Conservation (phyloP, 2,113 vertebrate genomes). For the Apeltes quadracus region DNA sequence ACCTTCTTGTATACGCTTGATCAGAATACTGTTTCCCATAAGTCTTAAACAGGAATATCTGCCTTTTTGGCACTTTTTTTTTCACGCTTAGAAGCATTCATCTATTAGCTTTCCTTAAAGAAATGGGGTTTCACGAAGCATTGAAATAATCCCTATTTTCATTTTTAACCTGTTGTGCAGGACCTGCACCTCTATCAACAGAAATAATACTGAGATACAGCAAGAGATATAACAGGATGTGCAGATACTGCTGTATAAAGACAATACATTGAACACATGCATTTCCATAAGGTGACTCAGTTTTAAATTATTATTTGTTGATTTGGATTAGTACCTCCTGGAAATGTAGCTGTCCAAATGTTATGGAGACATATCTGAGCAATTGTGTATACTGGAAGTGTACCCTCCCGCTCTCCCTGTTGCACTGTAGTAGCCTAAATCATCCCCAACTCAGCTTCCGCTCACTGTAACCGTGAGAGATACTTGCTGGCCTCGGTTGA, state of each 20-base stretch:
- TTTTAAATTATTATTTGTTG: too few species aligned
- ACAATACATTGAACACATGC: neutral
- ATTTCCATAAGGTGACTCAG: too few species aligned
- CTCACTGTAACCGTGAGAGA: slow-evolving; percentile 51
- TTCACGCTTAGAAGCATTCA: slow-evolving; percentile 10
- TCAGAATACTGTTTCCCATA: slow-evolving; percentile 54
- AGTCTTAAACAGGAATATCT: slow-evolving; percentile 16
- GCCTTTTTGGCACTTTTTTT: slow-evolving; percentile 6
- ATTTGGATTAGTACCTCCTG: too few species aligned
- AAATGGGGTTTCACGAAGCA: slow-evolving; percentile 14
- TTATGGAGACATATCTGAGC: neutral
- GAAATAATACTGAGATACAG: neutral
- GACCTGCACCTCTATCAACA: neutral
- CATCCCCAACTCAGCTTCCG: slow-evolving; percentile 14
- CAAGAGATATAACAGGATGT: neutral
- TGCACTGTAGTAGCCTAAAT: slow-evolving; percentile 23
- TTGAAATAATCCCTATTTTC: neutral
- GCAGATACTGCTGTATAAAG: neutral
- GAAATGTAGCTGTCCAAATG: neutral
- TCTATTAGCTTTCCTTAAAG: neutral
- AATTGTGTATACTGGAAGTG: neutral
- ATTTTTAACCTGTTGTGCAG: neutral
- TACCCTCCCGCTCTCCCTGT: neutral
- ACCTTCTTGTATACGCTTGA: slow-evolving; percentile 61
- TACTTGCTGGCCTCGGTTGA: slow-evolving; percentile 49